phyloP scores from a whole-genome alignment of 2,888 invertebrate species.

The Amphipyra berbera region DNA sequence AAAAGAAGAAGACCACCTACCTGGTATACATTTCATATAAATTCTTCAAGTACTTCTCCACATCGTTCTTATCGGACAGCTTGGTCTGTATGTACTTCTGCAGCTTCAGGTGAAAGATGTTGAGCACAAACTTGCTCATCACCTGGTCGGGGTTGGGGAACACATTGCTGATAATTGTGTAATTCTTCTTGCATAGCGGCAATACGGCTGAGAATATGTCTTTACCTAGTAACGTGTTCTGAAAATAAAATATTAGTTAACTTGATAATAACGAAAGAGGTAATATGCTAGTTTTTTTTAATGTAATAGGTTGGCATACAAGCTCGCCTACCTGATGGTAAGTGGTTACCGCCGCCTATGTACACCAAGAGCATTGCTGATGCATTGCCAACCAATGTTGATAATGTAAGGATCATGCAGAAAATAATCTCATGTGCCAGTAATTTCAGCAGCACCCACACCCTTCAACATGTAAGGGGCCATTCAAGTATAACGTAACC shows the following conservation, averaged over 20 bases:
- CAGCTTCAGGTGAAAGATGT: slow-evolving; percentile 97
- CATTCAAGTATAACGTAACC: too few species aligned
- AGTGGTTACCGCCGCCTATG: too few species aligned
- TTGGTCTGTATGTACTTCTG: slow-evolving; percentile 96
- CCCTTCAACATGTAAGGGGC: too few species aligned
- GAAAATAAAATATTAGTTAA: slow-evolving; percentile 63
- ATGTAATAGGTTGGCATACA: too few species aligned
- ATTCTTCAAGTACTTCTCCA: slow-evolving; percentile 96
- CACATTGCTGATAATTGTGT: slow-evolving; percentile 95
- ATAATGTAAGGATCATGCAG: too few species aligned
- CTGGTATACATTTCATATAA: slow-evolving; percentile 97
- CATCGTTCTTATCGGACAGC: slow-evolving; percentile 94
- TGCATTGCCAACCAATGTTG: too few species aligned
- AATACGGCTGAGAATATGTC: slow-evolving; percentile 97
- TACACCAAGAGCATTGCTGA: too few species aligned
- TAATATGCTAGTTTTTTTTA: too few species aligned
- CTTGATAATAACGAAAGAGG: neutral
- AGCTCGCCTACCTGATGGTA: too few species aligned
- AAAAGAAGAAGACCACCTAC: slow-evolving; percentile 87
- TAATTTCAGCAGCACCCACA: too few species aligned
- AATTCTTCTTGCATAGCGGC: slow-evolving; percentile 96
- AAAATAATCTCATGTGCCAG: too few species aligned
- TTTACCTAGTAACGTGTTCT: slow-evolving; percentile 95
- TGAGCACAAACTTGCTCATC: slow-evolving; percentile 99
- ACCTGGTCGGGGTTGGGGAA: slow-evolving; percentile 99